Base-by-base conservation (phyloP, 2,888 invertebrate species). In the Plagiodera versicolora region DNA sequence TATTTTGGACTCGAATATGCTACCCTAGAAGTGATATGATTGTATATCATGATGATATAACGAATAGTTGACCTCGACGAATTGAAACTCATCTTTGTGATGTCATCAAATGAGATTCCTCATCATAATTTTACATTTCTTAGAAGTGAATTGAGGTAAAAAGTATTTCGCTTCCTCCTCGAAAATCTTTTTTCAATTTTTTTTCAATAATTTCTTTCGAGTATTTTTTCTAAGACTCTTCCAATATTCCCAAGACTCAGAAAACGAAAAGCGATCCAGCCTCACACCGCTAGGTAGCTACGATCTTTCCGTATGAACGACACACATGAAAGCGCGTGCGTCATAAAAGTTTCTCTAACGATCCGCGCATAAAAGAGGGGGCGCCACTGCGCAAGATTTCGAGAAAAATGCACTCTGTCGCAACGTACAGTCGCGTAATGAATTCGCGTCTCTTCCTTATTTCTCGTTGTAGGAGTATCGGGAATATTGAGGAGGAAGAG, bases 351-450 rank as follows among this genome's bases (percentile, higher is more conserved):
- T 76, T 77, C 74, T 71, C 75, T 80, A 80, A 80, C 80, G 80
- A 80, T 80, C 79, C 75, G 79, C 79, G 79, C 79, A 77, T 69
- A 71, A 73, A 68, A 70, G 72, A 73, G 74, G 73, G 73, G 75
- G 74, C 75, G 76, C 75, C 76, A 74, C 71, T 75, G 80, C 80
- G 79, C 79, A 80, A 76, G 74, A 75, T 78, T 78, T 78, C 70
- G 78, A 80, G 80, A 80, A 80, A 80, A 80, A 80, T 80, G 76
- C 78, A 77, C 74, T 74, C 75, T 77, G 78, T 79, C 79, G 79
- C 79, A 79, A 75, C 72, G 78, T 78, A 79, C 77, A 78, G 77
- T 74, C 72, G 65, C 63, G 69, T 72, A 75, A 79, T 78, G 74
- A 78, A 75, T 76, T 70, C 52, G 32, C 50, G 50, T 67, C 44